Percentiles rank a stretch among this genome's conserved stretches.
Conservation (phyloP, 2,888 invertebrate genomes). For the Melinopterus prodromus region DNA sequence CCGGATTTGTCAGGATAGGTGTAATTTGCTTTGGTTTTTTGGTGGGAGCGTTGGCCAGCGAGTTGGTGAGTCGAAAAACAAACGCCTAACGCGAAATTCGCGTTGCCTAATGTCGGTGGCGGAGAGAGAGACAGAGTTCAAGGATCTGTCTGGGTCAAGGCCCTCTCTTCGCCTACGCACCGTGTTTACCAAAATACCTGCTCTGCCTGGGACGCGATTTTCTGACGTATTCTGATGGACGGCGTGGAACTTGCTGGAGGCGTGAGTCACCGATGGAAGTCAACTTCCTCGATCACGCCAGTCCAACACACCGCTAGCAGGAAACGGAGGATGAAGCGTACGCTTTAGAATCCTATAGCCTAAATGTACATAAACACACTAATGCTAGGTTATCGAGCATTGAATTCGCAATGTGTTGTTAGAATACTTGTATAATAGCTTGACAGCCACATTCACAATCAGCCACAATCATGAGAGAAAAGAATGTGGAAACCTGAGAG, state of each 20-base stretch:
- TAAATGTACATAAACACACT: neutral
- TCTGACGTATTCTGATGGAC: neutral
- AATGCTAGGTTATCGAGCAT: too few relatives aligned
- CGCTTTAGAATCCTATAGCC: neutral
- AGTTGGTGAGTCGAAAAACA: neutral
- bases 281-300: neutral
- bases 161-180: conserved; percentile 40
- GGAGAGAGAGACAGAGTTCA: conserved; percentile 46
- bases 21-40: conserved; percentile 31
- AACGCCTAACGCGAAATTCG: conserved; percentile 19
- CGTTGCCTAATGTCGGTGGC: conserved; percentile 17
- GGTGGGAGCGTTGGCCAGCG: conserved; percentile 29
- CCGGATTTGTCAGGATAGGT: conserved; percentile 42
- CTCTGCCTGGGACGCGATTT: conserved; percentile 20
- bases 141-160: conserved; percentile 55
- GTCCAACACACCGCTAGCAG: neutral
- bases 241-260: neutral
- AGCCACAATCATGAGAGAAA: too few relatives aligned
- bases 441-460: too few relatives aligned
- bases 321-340: neutral
- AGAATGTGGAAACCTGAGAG: too few relatives aligned
- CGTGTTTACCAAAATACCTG: conserved; percentile 25
- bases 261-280: neutral
- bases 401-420: too few relatives aligned
- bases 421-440: too few relatives aligned